Percentiles rank a stretch among this genome's conserved stretches.
Evolutionary conservation across 2,888 invertebrate species (phyloP).

Genomic region (Cephus spinipes): DNA sequence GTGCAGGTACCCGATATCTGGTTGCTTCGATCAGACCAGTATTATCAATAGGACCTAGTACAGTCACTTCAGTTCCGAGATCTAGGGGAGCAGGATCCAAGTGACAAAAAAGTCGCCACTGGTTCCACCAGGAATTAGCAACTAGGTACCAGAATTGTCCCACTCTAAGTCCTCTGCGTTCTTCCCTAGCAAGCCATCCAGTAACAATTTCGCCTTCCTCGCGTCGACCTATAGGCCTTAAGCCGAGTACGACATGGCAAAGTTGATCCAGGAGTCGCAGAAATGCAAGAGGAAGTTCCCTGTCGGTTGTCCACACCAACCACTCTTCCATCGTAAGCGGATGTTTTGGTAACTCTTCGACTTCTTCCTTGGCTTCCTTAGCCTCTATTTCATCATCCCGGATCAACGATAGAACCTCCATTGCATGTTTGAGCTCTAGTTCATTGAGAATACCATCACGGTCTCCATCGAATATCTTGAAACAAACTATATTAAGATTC

Average conservation of each 20-base stretch:
- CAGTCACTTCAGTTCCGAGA: constrained; percentile 19
- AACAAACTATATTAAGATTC: constrained; percentile 78
- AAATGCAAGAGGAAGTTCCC: constrained; percentile 76
- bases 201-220: constrained; percentile 87
- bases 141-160: constrained; percentile 94
- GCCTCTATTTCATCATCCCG: constrained; percentile 20
- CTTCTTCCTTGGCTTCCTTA: constrained; percentile 21
- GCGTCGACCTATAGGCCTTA: constrained; percentile 82
- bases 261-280: constrained; percentile 81
- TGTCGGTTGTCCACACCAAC: constrained; percentile 86
- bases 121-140: constrained; percentile 87
- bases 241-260: constrained; percentile 88
- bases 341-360: constrained; percentile 20
- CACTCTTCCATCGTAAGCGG: constrained; percentile 83
- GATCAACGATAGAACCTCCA: constrained; percentile 77
- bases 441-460: constrained; percentile 82
- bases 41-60: constrained; percentile 84
- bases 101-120: constrained; percentile 71
- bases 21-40: constrained; percentile 75
- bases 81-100: constrained; percentile 9
- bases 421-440: constrained; percentile 82
- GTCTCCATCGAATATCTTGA: constrained; percentile 91
- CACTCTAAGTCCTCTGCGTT: constrained; percentile 78
- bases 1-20: constrained; percentile 75
- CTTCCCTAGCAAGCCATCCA: constrained; percentile 86